Evolutionary conservation across 2,113 vertebrate species (phyloP), one percentile per base, ranked within the genome.

Genomic region (Petroica traversi): DNA sequence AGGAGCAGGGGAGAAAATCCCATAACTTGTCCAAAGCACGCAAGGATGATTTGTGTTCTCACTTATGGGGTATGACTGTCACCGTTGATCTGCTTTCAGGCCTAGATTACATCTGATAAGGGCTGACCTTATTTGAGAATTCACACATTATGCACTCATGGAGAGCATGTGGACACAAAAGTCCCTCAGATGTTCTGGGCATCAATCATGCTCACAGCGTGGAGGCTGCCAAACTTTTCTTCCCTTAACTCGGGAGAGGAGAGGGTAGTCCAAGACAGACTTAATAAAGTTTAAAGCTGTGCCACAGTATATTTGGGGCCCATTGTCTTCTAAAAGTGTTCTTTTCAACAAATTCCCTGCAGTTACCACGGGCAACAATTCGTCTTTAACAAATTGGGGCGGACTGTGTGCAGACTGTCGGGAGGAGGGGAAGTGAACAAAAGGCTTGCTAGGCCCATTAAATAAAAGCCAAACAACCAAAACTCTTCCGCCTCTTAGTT

Each of bases 141-240:
- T 98, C 98, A 98, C 98, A 98, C 98, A 98, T 97, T 98, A 97
- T 97, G 98, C 97, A 83, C 98, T 98, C 98, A 98, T 75, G 98
- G 98, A 96, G 97, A 98, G 98, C 98, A 97, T 94, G 97, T 97
- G 97, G 97, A 98, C 98, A 98, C 98, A 98, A 98, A 98, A 98
- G 98, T 98, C 97, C 98, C 98, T 98, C 98, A 98, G 98, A 98
- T 98, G 98, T 99, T 97, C 96, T 98, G 95, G 96, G 92, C 98
- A 98, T 99, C 98, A 98, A 98, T 99, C 98, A 99, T 92, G 87
- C 34, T 89, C 98, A 97, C 98, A 98, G 99, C 97, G 19, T 97
- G 99, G 91, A 97, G 97, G 97, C 98, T 96, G 98, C 97, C 98
- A 97, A 97, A 97, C 98, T 96, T 98, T 98, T 98, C 97, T 98